Conservation (phyloP, 1,140 invertebrate species). For the Drosophila lowei region DNA sequence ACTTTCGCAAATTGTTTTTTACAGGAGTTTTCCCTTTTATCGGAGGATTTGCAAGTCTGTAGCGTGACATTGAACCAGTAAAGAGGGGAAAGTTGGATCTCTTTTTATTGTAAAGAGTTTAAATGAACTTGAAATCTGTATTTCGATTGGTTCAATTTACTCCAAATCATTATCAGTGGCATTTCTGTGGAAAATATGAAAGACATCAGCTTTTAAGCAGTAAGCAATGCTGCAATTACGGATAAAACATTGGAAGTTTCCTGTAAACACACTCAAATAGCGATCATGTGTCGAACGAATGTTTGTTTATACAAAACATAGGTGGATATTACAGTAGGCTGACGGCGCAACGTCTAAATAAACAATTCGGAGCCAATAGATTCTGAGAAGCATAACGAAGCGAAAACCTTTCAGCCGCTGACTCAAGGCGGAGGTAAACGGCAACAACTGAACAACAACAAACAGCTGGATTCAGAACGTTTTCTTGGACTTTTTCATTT, state of each 20-base stretch:
- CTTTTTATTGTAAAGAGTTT: background rate
- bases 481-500: slow-evolving; percentile 20
- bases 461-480: slow-evolving; percentile 42
- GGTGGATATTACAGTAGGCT: background rate
- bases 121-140: background rate
- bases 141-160: too few relatives aligned
- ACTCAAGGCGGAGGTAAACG: slow-evolving; percentile 20
- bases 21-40: slow-evolving; percentile 27
- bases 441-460: slow-evolving; percentile 11
- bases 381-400: slow-evolving; percentile 25
- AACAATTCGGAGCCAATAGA: slow-evolving; percentile 7
- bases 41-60: background rate
- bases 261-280: too few relatives aligned
- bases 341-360: slow-evolving; percentile 1
- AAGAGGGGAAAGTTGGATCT: background rate
- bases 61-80: slow-evolving; percentile 57
- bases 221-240: too few relatives aligned
- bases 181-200: too few relatives aligned
- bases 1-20: slow-evolving; percentile 69
- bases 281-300: too few relatives aligned
- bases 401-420: slow-evolving; percentile 21
- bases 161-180: too few relatives aligned
- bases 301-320: background rate
- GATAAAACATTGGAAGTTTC: too few relatives aligned
- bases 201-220: too few relatives aligned